Base-by-base conservation (phyloP, 1,140 invertebrate genomes). In the Helicoverpa armigera region DNA sequence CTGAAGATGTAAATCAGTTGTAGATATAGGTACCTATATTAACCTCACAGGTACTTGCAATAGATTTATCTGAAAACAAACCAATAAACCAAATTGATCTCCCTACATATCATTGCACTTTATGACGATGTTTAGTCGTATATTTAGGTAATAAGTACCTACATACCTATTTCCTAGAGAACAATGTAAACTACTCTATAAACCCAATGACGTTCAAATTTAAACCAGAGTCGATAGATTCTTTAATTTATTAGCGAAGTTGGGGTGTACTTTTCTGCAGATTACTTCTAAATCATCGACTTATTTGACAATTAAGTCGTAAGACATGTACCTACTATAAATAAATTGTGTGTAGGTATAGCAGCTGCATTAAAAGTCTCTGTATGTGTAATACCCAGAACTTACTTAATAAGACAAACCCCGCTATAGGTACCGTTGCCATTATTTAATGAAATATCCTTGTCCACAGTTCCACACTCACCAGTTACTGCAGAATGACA, bases 401-500 rank as follows among this genome's bases (percentile, higher is more conserved):
- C n/a, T n/a, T n/a, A n/a, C n/a, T n/a, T n/a, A n/a, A n/a, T n/a
- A n/a, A n/a, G n/a, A n/a, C n/a, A n/a, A n/a, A n/a, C n/a, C n/a
- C n/a, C n/a, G n/a, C n/a, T n/a, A n/a, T n/a, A n/a, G n/a, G n/a
- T n/a, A n/a, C n/a, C n/a, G n/a, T 50, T 50, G 16, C 3, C 65
- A 69, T 9, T 16, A n/a, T 13, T 65, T 5, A 51, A 50, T 16
- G 31, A 67, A 35, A 31, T n/a, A 50, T 65, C 14, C 54, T 70
- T 61, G 67, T 51, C 48, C 67, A 31, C 90, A 98, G 97, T 92
- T 97, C 65, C 98, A 99, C 96, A 97, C 98, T 18, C 98, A 97
- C 90, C 98, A 99, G 82, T 91, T 99, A 3, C 95, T 99, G 0
- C 89, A 96, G 10, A 98, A 99, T 94, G 99, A 99, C 93, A 97